Evolutionary conservation across 2,888 invertebrate species (phyloP), one percentile per base, ranked within the genome.

Genomic region (Schizotus pectinicornis): DNA sequence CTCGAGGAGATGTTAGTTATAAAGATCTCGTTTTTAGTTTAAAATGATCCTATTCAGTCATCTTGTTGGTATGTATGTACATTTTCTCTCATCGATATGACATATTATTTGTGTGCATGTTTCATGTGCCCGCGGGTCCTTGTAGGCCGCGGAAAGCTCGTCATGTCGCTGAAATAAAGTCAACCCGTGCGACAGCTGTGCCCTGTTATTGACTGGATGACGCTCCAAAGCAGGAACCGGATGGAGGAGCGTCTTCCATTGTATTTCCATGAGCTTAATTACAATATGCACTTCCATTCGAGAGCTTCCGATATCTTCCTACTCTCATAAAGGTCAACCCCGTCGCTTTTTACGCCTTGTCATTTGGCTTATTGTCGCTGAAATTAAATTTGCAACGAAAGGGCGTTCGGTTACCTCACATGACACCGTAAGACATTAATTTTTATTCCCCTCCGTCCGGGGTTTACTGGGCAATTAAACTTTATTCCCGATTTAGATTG

Each of bases 241-340:
- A 58, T 56, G 39, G 48, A 58, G 58, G 58, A 53, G 58, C 52
- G 58, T 53, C 53, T 53, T 55, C 50, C 46, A 53, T 58, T 58
- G 56, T 51, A 45, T 45, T 12, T 33, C 35, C 35, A 35, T 35
- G 41, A 14, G 14, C n/a, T 43, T 50, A 56, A 50, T 49, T 50
- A 56, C 49, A 37, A 37, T 56, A 56, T 36, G 34, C 34, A 48
- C 42, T 56, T 56, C 51, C 56, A 56, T 46, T 51, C 37, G 45
- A 14, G 7, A 30, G 50, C 8, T 22, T 54, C 36, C 41, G 36
- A 48, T 47, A 41, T 33, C 47, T 6, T 22, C 32, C 8, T 30
- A 11, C 32, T 38, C 30, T 39, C 42, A 11, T 35, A 9, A 35
- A 35, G n/a, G 35, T 35, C 9, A n/a, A 11, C 39, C 11, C 39